Conservation (phyloP, 2,797 vertebrate species). For the Xenops minutus region DNA sequence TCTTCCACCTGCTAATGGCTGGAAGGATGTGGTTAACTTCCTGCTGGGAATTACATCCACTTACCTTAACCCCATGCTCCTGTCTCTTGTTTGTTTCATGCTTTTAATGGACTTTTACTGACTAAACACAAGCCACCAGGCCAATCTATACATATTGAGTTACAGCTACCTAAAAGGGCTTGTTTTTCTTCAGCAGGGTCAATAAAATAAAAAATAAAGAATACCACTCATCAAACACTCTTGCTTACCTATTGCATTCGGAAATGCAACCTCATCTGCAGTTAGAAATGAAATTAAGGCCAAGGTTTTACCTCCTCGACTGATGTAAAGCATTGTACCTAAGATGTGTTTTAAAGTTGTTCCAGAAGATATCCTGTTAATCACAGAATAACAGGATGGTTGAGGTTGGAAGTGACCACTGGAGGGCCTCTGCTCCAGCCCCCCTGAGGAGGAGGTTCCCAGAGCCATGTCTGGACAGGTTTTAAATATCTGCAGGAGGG, state of each 20-base stretch:
- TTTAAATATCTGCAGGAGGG: not conserved
- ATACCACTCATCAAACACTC: not conserved
- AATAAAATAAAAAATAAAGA: not conserved
- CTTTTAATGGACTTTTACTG: not conserved
- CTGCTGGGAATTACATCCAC: not conserved
- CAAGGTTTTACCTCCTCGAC: not conserved
- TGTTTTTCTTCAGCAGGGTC: not conserved
- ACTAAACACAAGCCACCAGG: not conserved
- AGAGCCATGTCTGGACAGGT: not conserved
- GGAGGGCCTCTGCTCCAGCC: not conserved
- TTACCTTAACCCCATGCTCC: not conserved
- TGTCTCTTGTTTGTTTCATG: not conserved
- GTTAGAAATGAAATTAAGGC: not conserved
- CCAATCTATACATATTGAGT: slow-evolving; percentile 25
- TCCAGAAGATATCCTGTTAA: not conserved
- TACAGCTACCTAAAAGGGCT: not conserved
- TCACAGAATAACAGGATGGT: not conserved
- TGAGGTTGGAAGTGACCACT: not conserved
- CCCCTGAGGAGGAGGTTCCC: not conserved
- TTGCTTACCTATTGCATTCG: not conserved
- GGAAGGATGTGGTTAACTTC: not conserved
- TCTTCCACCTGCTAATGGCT: not conserved
- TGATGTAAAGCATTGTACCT: not conserved
- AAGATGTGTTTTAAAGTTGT: not conserved
- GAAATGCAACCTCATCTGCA: not conserved